A percentile compares a stretch with the other conserved stretches of the same genome.
These are phyloP conservation scores for Grammomys surdaster DNA, from an alignment of 2,113 vertebrate species.

Conservation along the genomic window DNA sequence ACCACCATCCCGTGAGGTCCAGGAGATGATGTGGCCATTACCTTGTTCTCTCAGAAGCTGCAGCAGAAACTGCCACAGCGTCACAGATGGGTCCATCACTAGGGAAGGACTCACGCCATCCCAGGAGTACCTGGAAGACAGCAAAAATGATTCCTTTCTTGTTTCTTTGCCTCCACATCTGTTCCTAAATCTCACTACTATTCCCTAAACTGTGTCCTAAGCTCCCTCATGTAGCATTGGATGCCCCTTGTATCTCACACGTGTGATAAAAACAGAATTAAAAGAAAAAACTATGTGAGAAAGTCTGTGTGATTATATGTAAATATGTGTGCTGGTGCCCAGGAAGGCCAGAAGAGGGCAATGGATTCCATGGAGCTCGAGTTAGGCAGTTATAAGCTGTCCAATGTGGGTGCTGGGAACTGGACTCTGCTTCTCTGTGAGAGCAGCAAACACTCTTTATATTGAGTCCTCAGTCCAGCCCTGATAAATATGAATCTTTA, in stretches of 20 bases:
- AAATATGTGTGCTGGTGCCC: not conserved
- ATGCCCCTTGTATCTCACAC: not conserved
- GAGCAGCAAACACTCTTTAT: not conserved
- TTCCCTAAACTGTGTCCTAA: conserved; percentile 26
- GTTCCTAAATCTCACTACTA: not conserved
- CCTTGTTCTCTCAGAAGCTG: conserved; percentile 93
- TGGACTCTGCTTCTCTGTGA: not conserved
- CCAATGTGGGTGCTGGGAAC: not conserved
- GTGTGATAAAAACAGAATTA: conserved; percentile 11
- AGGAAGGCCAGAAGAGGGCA: not conserved
- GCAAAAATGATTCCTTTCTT: conserved; percentile 44
- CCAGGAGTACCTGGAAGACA: conserved; percentile 71
- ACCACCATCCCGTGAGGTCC: conserved; percentile 93
- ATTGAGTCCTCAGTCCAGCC: not conserved
- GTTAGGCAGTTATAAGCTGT: not conserved
- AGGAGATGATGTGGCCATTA: conserved; percentile 93
- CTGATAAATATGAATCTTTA: conserved; percentile 30
- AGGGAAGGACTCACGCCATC: conserved; percentile 65
- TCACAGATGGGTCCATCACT: conserved; percentile 95
- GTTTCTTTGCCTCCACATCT: not conserved
- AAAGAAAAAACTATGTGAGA: not conserved
- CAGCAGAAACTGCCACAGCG: conserved; percentile 95
- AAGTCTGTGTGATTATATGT: not conserved
- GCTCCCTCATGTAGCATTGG: not conserved
- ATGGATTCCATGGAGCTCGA: not conserved